These are phyloP conservation scores for Vidua chalybeata DNA, from an alignment of 2,113 vertebrate species.

Conservation along the genomic window DNA sequence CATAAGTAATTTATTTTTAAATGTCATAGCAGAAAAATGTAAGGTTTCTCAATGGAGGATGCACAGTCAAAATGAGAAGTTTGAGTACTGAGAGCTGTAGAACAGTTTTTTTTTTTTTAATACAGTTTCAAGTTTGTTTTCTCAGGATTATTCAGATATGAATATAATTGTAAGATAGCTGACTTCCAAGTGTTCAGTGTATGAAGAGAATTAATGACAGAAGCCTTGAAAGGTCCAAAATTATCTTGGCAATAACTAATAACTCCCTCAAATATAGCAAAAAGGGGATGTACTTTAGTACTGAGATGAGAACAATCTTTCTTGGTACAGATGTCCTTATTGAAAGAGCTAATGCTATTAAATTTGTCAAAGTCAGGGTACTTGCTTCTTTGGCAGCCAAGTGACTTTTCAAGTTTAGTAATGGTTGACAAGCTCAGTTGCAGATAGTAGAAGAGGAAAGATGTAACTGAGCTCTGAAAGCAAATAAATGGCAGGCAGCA, in stretches of 20 bases:
- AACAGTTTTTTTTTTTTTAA: background rate
- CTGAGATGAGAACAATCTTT: background rate
- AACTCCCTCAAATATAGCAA: background rate
- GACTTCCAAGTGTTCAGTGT: background rate
- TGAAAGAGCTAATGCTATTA: constrained; percentile 19
- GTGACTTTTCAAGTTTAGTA: constrained; percentile 25
- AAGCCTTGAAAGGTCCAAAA: background rate
- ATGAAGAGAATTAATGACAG: background rate
- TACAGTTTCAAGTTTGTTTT: background rate
- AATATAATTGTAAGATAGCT: background rate
- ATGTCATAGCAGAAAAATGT: background rate
- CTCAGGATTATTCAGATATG: background rate
- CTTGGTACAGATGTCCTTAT: background rate
- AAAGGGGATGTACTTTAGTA: background rate
- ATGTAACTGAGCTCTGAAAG: background rate
- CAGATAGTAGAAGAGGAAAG: background rate
- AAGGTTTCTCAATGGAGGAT: background rate
- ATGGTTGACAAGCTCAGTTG: background rate
- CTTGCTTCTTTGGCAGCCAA: background rate
- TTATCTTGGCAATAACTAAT: background rate
- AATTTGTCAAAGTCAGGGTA: background rate
- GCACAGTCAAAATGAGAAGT: background rate
- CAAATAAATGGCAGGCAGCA: background rate
- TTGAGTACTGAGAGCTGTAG: background rate
- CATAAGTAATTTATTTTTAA: background rate